Percentiles rank a stretch among this genome's conserved stretches.
Conservation (phyloP, 2,797 vertebrate genomes). For the Setipinna tenuifilis region DNA sequence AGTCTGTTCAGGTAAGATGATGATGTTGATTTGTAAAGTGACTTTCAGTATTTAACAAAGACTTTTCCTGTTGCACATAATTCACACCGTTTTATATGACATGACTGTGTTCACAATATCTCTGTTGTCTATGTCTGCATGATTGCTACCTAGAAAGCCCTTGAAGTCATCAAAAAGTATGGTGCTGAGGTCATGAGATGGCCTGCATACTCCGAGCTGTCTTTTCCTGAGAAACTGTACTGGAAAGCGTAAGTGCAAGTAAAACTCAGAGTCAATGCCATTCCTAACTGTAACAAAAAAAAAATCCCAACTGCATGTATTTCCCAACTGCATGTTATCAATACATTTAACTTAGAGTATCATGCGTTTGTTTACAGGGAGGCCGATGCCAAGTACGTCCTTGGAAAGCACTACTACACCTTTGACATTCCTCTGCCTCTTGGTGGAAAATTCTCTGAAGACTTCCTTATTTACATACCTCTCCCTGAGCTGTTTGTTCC, state of each 20-base stretch:
- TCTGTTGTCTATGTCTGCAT: too few relatives aligned
- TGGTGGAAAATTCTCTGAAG: constrained; percentile 84
- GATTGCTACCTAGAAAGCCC: too few relatives aligned
- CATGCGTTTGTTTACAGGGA: constrained; percentile 82
- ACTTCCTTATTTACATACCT: constrained; percentile 77
- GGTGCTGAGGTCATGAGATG: constrained; percentile 77
- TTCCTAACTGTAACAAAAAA: too few relatives aligned
- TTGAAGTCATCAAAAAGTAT: too few relatives aligned
- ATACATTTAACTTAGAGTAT: too few relatives aligned
- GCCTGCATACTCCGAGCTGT: constrained; percentile 77
- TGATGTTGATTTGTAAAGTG: background rate
- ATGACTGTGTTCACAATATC: background rate
- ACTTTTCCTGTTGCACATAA: background rate
- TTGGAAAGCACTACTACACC: constrained; percentile 77
- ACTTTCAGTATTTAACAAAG: background rate
- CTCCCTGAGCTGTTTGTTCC: constrained; percentile 84
- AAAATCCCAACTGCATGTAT: too few relatives aligned
- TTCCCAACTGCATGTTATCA: too few relatives aligned
- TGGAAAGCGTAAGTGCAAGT: constrained; percentile 80
- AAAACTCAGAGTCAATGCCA: background rate
- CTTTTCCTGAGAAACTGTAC: constrained; percentile 85
- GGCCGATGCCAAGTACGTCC: constrained; percentile 77
- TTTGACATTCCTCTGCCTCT: constrained; percentile 84
- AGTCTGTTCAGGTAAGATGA: constrained; percentile 80
- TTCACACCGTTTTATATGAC: background rate